These are phyloP conservation scores for Sipunculus nudus DNA, from an alignment of 2,888 invertebrate species.

Conservation along the genomic window DNA sequence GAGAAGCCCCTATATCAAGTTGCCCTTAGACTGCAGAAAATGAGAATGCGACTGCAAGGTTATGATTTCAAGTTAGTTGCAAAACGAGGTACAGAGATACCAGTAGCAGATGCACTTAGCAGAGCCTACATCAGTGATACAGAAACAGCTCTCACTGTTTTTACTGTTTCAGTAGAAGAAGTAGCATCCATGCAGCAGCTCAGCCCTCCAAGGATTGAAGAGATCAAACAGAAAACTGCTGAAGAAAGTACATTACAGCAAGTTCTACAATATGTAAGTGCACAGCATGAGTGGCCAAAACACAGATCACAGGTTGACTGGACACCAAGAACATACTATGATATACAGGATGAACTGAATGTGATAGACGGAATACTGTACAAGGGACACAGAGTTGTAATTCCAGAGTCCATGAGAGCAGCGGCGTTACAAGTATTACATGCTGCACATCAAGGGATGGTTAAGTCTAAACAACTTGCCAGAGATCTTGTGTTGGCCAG, in stretches of 20 bases:
- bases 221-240: background rate
- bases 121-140: background rate
- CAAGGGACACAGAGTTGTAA: constrained; percentile 1
- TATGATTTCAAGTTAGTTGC: constrained; percentile 17
- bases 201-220: background rate
- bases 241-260: background rate
- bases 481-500: constrained; percentile 14
- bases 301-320: background rate
- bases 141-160: background rate
- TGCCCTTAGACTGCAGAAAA: constrained; percentile 10
- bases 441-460: background rate
- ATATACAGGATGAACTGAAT: too few species aligned
- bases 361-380: too few species aligned
- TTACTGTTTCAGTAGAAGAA: background rate
- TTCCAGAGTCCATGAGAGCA: background rate
- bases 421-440: background rate
- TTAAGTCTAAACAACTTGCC: constrained; percentile 1
- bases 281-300: background rate
- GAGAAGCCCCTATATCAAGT: constrained; percentile 21
- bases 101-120: background rate
- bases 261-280: background rate
- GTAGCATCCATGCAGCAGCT: background rate
- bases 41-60: constrained; percentile 12
- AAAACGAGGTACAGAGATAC: constrained; percentile 11
- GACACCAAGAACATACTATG: background rate